These are phyloP conservation scores for Cardiocondyla obscurior DNA, from an alignment of 1,140 invertebrate genomes.

Conservation along the genomic window DNA sequence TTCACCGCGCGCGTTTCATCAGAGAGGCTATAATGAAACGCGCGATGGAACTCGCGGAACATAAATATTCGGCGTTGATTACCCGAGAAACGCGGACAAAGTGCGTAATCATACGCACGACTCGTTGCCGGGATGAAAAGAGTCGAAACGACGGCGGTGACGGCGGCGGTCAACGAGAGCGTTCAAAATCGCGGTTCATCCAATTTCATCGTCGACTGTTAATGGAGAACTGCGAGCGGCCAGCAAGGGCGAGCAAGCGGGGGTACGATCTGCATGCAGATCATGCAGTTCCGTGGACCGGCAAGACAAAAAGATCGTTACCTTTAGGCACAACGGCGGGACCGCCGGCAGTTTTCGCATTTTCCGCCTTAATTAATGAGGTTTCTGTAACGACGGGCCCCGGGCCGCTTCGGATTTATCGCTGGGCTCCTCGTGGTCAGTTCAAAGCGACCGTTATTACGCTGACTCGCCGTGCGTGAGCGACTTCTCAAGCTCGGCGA, in stretches of 20 bases:
- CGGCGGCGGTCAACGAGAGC: not conserved
- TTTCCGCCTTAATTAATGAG: slow-evolving; percentile 62
- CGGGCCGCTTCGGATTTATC: slow-evolving; percentile 34
- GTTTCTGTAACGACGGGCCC: slow-evolving; percentile 39
- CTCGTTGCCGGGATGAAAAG: slow-evolving; percentile 27
- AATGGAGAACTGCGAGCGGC: slow-evolving; percentile 41
- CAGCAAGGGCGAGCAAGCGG: not conserved
- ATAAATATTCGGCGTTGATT: slow-evolving; percentile 26
- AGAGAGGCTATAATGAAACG: not conserved
- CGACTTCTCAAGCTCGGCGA: slow-evolving; percentile 45
- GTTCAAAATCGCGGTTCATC: slow-evolving; percentile 61
- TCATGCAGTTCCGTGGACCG: not conserved
- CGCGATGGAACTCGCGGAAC: not conserved
- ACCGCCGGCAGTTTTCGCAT: slow-evolving; percentile 42
- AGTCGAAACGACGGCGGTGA: slow-evolving; percentile 13
- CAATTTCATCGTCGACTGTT: slow-evolving; percentile 60
- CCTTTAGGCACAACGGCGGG: slow-evolving; percentile 9
- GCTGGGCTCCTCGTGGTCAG: slow-evolving; percentile 26
- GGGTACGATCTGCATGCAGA: not conserved
- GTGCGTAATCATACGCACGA: slow-evolving; percentile 45
- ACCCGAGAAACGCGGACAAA: slow-evolving; percentile 34
- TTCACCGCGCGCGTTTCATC: not conserved
- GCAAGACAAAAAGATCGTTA: slow-evolving; percentile 49
- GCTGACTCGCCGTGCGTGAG: slow-evolving; percentile 56
- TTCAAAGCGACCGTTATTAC: slow-evolving; percentile 65